Base-by-base conservation (phyloP, 2,113 vertebrate genomes). In the Probosciger aterrimus region DNA sequence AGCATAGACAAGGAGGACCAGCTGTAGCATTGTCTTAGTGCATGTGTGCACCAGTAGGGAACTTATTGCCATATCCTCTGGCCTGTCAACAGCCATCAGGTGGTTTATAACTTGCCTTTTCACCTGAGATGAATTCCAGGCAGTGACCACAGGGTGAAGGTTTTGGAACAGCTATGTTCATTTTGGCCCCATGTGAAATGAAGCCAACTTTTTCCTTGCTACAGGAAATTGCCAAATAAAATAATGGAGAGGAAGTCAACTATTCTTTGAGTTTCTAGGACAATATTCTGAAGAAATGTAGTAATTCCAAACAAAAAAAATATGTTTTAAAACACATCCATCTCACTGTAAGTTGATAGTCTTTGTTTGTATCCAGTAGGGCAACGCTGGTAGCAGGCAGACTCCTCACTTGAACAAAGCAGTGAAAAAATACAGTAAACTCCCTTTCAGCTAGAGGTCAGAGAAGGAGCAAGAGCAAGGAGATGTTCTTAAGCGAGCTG, bases 171-270 rank as follows among this genome's bases (percentile, higher is more conserved):
- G 82, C 92, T 93, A 88, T 96, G 92, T 96, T 94, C 95, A 96
- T 96, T 95, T 92, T 93, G 90, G 90, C 86, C 57, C 57, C 33
- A 60, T 64, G 62, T 88, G 77, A 79, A 90, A 93, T 8, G 18
- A 90, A 88, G 77, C 83, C 74, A 91, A n/a, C 69, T 88, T 94
- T 95, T 93, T 92, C 47, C 31, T 50, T 88, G 65, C 62, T 93
- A 63, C 44, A 57, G 90, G 88, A 94, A 94, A 92, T 95, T 91
- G 95, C 95, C 95, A 95, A 82, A 91, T 92, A 93, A 95, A 97
- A 94, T 94, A 96, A 69, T 52, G 44, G 81, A 88, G 52, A 88
- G 93, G 93, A 96, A 97, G 81, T 91, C 1, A 94, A 47, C 52
- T 88, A 39, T 77, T 88, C 88, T 93, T 93, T 86, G 69, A 96